phyloP scores from a whole-genome alignment of 2,113 vertebrate genomes.

The Aix galericulata region DNA sequence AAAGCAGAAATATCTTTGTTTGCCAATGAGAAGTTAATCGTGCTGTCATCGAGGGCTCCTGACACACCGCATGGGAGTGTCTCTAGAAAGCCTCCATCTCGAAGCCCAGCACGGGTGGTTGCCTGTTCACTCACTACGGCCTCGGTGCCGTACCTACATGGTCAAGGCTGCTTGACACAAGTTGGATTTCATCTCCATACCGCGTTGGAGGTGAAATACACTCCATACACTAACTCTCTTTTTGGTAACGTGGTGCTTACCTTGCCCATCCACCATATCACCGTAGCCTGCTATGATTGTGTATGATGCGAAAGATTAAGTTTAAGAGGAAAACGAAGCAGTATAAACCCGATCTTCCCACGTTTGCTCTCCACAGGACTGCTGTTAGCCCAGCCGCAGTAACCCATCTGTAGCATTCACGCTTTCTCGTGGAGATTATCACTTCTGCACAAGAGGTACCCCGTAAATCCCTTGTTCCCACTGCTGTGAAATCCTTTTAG shows the following conservation, averaged over 20 bases:
- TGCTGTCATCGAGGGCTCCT: neutral
- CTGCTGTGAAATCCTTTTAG: neutral
- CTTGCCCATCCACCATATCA: neutral
- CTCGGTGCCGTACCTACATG: neutral
- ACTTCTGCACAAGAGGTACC: neutral
- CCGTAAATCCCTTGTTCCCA: neutral
- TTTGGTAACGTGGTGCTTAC: neutral
- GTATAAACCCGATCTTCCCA: neutral
- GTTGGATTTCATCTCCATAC: neutral
- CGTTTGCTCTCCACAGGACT: neutral
- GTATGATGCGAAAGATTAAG: fast-evolving
- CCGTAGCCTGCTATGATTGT: neutral
- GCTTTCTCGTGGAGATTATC: neutral
- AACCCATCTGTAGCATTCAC: neutral
- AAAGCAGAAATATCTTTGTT: conserved; percentile 12
- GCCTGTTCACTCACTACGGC: neutral
- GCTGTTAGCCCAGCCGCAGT: neutral
- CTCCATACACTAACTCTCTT: neutral
- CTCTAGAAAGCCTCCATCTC: conserved; percentile 11
- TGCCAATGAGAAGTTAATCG: neutral
- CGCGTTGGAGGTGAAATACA: neutral
- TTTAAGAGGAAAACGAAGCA: neutral
- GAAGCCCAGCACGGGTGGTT: neutral
- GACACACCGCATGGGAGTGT: neutral
- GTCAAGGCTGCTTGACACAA: neutral